Base-by-base conservation (phyloP, 2,797 vertebrate species). In the Protosalanx chinensis region DNA sequence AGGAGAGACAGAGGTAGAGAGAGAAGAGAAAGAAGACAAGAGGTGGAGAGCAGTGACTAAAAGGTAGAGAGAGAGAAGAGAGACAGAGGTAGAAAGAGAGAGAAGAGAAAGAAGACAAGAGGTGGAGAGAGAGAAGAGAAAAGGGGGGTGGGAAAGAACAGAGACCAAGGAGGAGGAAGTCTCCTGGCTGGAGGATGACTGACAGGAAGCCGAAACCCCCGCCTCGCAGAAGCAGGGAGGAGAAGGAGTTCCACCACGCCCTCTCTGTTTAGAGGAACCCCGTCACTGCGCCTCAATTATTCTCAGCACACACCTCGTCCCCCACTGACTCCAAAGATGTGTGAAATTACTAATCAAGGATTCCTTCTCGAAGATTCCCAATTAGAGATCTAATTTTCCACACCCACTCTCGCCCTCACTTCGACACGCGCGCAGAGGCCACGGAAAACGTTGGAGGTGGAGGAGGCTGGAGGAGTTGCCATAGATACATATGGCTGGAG, bases 361-460 rank as follows among this genome's bases (percentile, higher is more conserved):
- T 82, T 90, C 76, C 83, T 86, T 83, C 84, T 84, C 88, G 82
- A 90, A 87, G 86, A 88, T 82, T 91, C 83, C 82, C 84, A 92
- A 91, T 91, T 90, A 90, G 89, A 78, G 81, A 89, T 87, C 79
- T 90, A 80, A 92, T 92, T 93, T 91, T 91, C 88, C 87, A 87
- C 89, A 81, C 84, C 84, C 65, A 30, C 74, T 89, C 76, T 86
- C 57, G 77, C 82, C 82, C 83, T 80, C 81, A 58, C 76, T 79
- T 76, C 67, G 69, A 86, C 81, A 83, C 71, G 23, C 79, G 86
- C n/a, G 82, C 88, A 89, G 85, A 90, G 68, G 85, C 90, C 84
- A 84, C 81, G 79, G 82, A 85, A 85, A 77, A 84, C 82, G 88
- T 62, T 81, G 71, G 67, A 59, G 84, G 82, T 78, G 82, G 84